Conservation (phyloP, 2,888 invertebrate genomes). For the Heliconius hortense region DNA sequence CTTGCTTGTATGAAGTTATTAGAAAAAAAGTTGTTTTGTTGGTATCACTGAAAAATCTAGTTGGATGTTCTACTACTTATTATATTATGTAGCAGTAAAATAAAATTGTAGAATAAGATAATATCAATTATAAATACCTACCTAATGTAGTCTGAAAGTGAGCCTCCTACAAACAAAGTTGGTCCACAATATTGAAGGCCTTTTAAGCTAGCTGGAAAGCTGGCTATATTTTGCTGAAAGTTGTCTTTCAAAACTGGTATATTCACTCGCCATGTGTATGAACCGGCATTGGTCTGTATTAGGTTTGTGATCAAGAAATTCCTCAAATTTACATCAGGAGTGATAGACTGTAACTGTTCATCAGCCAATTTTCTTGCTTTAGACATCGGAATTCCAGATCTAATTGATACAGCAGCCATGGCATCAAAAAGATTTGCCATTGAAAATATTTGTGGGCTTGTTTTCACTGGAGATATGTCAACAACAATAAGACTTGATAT, state of each 20-base stretch:
- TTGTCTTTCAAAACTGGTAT: constrained; percentile 86
- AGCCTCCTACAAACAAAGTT: constrained; percentile 92
- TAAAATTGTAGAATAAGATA: background rate
- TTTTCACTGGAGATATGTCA: constrained; percentile 86
- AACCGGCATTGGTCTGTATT: constrained; percentile 83
- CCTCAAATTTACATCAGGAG: constrained; percentile 82
- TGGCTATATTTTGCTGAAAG: constrained; percentile 83
- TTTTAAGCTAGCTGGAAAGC: constrained; percentile 82
- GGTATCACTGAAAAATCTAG: background rate
- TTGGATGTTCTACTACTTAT: background rate
- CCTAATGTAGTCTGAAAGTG: constrained; percentile 90
- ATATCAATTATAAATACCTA: constrained; percentile 70
- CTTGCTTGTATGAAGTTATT: background rate
- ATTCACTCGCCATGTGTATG: constrained; percentile 91
- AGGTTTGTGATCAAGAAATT: constrained; percentile 94
- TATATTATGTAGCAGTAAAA: constrained; percentile 13
- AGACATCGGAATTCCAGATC: constrained; percentile 84
- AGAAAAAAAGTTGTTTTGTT: background rate
- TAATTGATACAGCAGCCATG: constrained; percentile 83
- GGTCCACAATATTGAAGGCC: constrained; percentile 84
- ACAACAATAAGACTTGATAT: constrained; percentile 86
- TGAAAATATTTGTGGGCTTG: constrained; percentile 82
- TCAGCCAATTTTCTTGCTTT: constrained; percentile 85
- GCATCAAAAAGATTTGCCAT: constrained; percentile 86
- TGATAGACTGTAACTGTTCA: constrained; percentile 82